A percentile compares a stretch with the other conserved stretches of the same genome.
Evolutionary conservation across 2,888 invertebrate species (phyloP).

Genomic region (Heteromurus nitidus): DNA sequence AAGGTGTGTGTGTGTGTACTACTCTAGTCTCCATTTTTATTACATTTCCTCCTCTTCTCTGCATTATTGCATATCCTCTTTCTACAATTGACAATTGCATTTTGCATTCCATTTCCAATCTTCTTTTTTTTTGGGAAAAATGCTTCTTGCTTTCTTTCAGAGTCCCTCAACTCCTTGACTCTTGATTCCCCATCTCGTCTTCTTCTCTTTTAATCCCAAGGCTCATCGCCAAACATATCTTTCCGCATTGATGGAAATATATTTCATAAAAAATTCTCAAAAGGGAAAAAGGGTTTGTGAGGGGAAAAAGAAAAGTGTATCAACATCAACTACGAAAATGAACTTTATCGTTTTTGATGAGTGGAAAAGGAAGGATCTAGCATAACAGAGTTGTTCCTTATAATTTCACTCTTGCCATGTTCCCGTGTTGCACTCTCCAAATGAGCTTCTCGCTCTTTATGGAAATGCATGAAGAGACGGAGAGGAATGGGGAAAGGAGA

Average conservation of each 20-base stretch:
- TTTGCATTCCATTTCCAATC: too few species aligned
- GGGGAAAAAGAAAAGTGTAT: neutral
- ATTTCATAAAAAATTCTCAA: conserved; percentile 42
- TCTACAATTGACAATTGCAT: too few species aligned
- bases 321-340: conserved; percentile 28
- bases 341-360: conserved; percentile 48
- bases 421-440: neutral
- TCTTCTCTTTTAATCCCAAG: conserved; percentile 48
- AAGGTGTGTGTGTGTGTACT: too few species aligned
- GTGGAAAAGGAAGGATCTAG: conserved; percentile 7
- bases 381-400: too few species aligned
- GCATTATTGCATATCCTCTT: neutral
- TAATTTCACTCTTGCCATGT: conserved; percentile 30
- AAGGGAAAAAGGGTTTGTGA: neutral
- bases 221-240: conserved; percentile 37
- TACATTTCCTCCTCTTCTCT: neutral
- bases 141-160: too few species aligned
- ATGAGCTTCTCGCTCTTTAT: neutral
- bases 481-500: too few species aligned
- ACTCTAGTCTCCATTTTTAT: too few species aligned
- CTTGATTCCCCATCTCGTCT: conserved; percentile 13
- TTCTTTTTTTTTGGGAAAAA: too few species aligned
- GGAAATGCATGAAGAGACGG: too few species aligned
- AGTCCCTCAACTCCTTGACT: too few species aligned
- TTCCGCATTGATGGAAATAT: conserved; percentile 56